Conservation (phyloP, 2,797 vertebrate species). For the Lepilemur ruficaudatus region DNA sequence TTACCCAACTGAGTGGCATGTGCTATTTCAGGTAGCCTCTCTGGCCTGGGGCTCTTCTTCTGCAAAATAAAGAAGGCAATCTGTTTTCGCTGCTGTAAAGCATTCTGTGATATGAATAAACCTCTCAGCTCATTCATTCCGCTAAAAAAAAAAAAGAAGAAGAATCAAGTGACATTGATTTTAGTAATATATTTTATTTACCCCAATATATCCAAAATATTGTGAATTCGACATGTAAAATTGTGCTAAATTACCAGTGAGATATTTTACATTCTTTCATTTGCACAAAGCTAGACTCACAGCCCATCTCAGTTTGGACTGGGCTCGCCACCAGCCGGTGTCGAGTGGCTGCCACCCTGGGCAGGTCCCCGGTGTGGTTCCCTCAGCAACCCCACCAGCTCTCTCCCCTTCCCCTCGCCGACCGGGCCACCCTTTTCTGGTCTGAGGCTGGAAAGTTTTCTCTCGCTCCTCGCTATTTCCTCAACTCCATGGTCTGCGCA, state of each 20-base stretch:
- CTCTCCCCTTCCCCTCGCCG: not conserved
- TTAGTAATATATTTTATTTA: not conserved
- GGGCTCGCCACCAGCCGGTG: not conserved
- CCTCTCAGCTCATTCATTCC: not conserved
- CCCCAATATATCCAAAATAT: not conserved
- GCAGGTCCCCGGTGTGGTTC: not conserved
- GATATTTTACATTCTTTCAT: not conserved
- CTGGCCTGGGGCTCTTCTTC: not conserved
- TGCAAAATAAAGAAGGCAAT: not conserved
- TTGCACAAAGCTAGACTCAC: not conserved
- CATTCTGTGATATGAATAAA: not conserved
- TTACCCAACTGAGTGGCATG: not conserved
- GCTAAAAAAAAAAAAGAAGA: not conserved
- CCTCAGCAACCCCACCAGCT: not conserved
- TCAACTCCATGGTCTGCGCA: not conserved
- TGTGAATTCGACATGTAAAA: not conserved
- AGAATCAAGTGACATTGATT: not conserved
- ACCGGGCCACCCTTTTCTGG: not conserved
- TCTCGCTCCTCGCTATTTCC: not conserved
- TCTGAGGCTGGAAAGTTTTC: not conserved
- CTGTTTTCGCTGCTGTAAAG: not conserved
- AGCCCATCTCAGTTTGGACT: fast-evolving
- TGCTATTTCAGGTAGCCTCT: not conserved
- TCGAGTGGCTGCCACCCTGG: fast-evolving
- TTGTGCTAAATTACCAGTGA: not conserved